Conservation (phyloP, 2,797 vertebrate genomes). For the Acanthiza pusilla region DNA sequence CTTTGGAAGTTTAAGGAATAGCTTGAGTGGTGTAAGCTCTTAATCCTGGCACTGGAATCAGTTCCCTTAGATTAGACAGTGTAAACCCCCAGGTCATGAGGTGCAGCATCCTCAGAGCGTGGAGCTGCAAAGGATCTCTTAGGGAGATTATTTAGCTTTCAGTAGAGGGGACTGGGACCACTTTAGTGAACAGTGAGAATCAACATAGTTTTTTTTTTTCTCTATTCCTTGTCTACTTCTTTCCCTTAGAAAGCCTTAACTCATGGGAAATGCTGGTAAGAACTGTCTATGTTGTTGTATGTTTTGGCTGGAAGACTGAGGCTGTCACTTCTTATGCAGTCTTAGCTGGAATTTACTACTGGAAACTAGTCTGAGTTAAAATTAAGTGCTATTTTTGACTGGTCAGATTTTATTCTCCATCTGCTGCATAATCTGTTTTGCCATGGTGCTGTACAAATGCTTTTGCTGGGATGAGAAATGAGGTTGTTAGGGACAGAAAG, state of each 20-base stretch:
- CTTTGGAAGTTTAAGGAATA: neutral
- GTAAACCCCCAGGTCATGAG: neutral
- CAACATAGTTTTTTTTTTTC: neutral
- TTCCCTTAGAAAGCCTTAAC: neutral
- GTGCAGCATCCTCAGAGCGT: neutral
- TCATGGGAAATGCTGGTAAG: neutral
- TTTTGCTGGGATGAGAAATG: slow-evolving; percentile 4
- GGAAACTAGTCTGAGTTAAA: neutral
- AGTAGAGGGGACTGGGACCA: neutral
- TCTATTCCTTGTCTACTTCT: neutral
- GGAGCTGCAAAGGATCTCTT: neutral
- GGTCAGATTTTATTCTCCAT: neutral
- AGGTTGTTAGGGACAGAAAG: neutral
- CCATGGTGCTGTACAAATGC: neutral
- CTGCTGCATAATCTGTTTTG: neutral
- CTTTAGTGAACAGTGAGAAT: neutral
- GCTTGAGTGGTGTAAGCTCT: neutral
- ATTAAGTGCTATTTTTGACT: neutral
- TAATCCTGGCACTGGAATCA: neutral
- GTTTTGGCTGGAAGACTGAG: neutral
- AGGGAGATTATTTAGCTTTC: neutral
- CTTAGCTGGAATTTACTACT: neutral
- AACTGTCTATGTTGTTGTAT: neutral
- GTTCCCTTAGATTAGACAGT: neutral
- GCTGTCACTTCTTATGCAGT: neutral